phyloP scores from a whole-genome alignment of 2,113 vertebrate species.

The Seriola aureovittata region DNA sequence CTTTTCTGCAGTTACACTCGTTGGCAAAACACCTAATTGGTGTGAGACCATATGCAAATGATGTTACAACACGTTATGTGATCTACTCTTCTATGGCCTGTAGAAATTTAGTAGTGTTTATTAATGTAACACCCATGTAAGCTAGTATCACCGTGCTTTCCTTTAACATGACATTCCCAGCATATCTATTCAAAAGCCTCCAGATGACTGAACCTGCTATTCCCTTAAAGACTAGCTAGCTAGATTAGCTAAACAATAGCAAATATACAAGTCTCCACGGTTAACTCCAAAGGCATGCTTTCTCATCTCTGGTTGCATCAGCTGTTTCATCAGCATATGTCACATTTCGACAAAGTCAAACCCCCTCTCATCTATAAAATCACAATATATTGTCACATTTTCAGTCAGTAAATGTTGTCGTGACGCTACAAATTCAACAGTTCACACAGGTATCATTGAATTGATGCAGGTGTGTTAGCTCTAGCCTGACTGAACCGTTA shows the following conservation, averaged over 20 bases:
- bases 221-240: not conserved
- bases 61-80: too few species aligned
- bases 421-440: not conserved
- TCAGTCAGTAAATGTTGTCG: too few species aligned
- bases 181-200: not conserved
- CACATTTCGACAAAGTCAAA: not conserved
- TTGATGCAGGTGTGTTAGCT: not conserved
- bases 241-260: too few species aligned
- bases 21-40: too few species aligned
- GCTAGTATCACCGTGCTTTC: too few species aligned
- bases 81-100: too few species aligned
- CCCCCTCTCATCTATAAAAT: not conserved
- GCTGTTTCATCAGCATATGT: not conserved
- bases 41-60: too few species aligned
- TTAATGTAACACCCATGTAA: too few species aligned
- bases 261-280: not conserved
- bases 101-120: too few species aligned
- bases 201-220: not conserved
- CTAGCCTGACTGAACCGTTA: not conserved
- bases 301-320: constrained; percentile 2
- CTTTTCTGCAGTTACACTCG: too few species aligned
- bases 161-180: too few species aligned
- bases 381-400: not conserved
- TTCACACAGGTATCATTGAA: not conserved
- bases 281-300: too few species aligned